A percentile compares a stretch with the other conserved stretches of the same genome.
Evolutionary conservation across 2,797 vertebrate genomes (phyloP).

Genomic region (Sebastes nivosus): DNA sequence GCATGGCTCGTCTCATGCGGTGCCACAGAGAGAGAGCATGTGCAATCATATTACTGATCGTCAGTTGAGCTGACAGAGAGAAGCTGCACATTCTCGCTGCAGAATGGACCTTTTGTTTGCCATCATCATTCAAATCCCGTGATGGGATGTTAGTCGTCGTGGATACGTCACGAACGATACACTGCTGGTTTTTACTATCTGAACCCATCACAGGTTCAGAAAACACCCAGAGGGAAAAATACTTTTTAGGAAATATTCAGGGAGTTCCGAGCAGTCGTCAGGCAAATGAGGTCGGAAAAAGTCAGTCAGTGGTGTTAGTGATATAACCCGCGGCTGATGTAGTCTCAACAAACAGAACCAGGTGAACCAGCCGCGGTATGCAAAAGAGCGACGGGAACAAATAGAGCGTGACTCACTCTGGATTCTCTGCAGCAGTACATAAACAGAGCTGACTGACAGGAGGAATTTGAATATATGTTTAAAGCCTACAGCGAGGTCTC

Average conservation of each 20-base stretch:
- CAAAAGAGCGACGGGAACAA: conserved; percentile 1
- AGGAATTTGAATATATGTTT: not conserved
- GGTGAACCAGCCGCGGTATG: not conserved
- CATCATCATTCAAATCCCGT: not conserved
- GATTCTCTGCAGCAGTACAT: not conserved
- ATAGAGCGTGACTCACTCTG: not conserved
- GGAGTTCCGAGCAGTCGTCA: not conserved
- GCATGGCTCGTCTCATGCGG: conserved; percentile 6
- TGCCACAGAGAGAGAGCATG: not conserved
- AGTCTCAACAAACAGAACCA: not conserved
- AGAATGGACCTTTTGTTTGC: conserved; percentile 41
- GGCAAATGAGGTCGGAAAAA: not conserved
- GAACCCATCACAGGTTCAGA: not conserved
- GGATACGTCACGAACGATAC: not conserved
- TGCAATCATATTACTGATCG: conserved; percentile 13
- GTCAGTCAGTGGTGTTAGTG: not conserved
- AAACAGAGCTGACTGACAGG: not conserved
- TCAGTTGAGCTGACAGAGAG: not conserved
- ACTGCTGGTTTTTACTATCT: not conserved
- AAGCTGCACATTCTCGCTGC: not conserved
- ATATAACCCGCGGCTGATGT: not conserved
- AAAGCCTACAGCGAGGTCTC: not conserved
- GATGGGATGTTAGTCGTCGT: not conserved
- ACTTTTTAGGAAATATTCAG: not conserved
- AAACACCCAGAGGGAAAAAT: not conserved